Conservation (phyloP, 2,113 vertebrate species). For the Chaenocephalus aceratus region DNA sequence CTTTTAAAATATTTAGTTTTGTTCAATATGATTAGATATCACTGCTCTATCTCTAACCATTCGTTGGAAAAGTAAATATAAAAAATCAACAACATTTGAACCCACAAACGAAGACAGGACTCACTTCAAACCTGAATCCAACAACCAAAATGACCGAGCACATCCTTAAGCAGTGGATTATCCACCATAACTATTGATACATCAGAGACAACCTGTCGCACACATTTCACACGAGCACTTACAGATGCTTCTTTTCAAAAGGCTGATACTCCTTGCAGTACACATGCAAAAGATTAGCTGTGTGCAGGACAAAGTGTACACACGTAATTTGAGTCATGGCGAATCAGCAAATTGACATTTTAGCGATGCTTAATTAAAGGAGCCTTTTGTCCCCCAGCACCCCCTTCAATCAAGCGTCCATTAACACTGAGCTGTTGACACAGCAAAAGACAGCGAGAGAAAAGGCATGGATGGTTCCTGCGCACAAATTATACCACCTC, state of each 20-base stretch:
- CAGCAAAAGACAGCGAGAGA: not conserved
- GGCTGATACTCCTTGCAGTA: not conserved
- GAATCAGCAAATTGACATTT: slow-evolving; percentile 35
- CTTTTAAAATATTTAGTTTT: no score
- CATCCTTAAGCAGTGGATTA: not conserved
- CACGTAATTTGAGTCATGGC: slow-evolving; percentile 16
- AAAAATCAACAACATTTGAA: not conserved
- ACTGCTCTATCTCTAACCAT: no score
- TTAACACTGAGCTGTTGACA: slow-evolving; percentile 25
- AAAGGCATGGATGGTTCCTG: not conserved
- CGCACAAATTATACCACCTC: not conserved
- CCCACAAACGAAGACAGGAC: not conserved
- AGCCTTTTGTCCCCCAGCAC: not conserved
- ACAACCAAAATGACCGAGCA: not conserved
- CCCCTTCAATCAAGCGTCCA: slow-evolving; percentile 41
- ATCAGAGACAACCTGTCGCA: not conserved
- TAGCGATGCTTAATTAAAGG: slow-evolving; percentile 60
- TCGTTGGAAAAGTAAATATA: not conserved
- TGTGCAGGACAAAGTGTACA: slow-evolving; percentile 3
- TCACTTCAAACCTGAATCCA: not conserved
- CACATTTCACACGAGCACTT: not conserved
- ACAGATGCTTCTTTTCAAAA: not conserved
- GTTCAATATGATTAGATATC: no score
- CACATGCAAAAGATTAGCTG: slow-evolving; percentile 12
- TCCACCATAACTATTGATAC: not conserved